Conservation (phyloP, 2,797 vertebrate species). For the Diceros bicornis region DNA sequence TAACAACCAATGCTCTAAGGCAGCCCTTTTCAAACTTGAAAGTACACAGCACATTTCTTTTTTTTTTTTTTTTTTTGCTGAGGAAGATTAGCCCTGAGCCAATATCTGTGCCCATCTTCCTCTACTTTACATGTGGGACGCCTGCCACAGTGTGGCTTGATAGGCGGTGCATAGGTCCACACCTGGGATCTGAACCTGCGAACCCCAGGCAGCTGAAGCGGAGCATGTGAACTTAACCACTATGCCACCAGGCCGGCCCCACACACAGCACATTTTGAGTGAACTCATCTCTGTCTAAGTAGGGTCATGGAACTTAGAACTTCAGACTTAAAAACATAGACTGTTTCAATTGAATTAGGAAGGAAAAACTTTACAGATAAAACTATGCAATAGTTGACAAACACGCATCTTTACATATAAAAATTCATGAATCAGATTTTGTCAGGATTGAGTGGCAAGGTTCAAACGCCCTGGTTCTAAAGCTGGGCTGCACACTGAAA, state of each 20-base stretch:
- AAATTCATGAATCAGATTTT: constrained; percentile 39
- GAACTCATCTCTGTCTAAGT: neutral
- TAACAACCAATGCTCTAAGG: neutral
- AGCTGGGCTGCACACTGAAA: neutral
- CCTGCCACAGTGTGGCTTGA: too few relatives aligned
- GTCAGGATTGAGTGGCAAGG: neutral
- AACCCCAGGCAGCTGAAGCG: too few relatives aligned
- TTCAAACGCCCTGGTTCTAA: neutral
- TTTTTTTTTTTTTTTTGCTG: too few relatives aligned
- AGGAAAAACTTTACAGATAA: neutral
- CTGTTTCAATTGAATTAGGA: neutral
- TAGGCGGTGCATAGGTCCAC: too few relatives aligned
- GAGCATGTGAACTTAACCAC: too few relatives aligned
- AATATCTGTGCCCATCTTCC: too few relatives aligned
- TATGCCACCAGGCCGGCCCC: too few relatives aligned
- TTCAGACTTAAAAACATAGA: neutral
- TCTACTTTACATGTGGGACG: too few relatives aligned
- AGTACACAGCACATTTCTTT: neutral
- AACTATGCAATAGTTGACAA: neutral
- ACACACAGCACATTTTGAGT: neutral
- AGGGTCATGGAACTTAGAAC: neutral
- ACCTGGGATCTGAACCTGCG: too few relatives aligned
- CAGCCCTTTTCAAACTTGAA: neutral
- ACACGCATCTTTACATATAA: neutral
- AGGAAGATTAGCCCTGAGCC: too few relatives aligned